Conservation (phyloP, 2,113 vertebrate genomes). For the Seriola aureovittata region DNA sequence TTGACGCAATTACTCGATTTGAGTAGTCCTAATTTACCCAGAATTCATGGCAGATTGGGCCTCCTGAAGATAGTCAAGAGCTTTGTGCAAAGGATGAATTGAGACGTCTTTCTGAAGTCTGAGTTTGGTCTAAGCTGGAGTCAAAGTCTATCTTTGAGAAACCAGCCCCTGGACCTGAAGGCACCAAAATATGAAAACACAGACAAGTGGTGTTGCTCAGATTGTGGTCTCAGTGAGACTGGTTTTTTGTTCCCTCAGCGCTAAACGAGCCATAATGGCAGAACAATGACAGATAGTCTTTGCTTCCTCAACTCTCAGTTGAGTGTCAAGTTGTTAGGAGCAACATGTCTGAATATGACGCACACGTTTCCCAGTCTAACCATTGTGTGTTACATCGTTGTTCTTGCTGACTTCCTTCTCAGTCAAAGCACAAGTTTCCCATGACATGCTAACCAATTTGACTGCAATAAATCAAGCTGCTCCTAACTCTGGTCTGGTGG, state of each 20-base stretch:
- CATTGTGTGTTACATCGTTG: neutral
- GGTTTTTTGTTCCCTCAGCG: no score
- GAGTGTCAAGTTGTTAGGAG: constrained; percentile 2
- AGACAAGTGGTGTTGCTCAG: neutral
- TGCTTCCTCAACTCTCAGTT: neutral
- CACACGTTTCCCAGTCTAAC: neutral
- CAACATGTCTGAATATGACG: constrained; percentile 5
- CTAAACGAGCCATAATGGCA: neutral
- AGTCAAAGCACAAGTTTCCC: constrained; percentile 19
- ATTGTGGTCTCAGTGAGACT: neutral
- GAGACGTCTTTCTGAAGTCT: neutral
- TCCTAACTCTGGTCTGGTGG: constrained; percentile 1
- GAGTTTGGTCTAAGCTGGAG: neutral
- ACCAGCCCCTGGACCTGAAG: neutral
- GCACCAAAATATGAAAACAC: neutral
- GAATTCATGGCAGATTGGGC: neutral
- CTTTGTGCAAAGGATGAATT: neutral
- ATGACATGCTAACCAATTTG: constrained; percentile 16
- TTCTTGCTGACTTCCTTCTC: constrained; percentile 34
- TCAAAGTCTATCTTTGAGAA: neutral
- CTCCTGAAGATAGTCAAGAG: neutral
- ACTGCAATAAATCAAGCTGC: constrained; percentile 14
- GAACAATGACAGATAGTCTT: neutral
- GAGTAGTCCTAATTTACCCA: neutral
- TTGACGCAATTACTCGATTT: neutral